These are phyloP conservation scores for Melanaphis sacchari DNA, from an alignment of 1,140 invertebrate species.

Conservation along the genomic window DNA sequence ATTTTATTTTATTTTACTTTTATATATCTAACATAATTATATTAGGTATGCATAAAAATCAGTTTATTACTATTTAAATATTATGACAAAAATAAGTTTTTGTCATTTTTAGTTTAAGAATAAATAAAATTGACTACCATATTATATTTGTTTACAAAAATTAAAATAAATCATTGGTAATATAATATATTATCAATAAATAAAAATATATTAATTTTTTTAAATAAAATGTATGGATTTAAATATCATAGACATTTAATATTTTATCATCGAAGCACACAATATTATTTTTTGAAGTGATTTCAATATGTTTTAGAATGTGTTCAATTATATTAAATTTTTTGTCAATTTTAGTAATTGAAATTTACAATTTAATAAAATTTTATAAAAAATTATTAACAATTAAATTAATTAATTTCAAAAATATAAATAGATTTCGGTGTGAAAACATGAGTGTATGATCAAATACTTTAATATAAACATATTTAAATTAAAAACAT, in stretches of 20 bases:
- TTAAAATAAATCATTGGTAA: neutral
- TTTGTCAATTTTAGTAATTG: neutral
- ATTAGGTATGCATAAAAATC: too few species aligned
- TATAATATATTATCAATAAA: neutral
- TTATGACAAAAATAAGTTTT: too few species aligned
- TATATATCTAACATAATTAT: too few species aligned
- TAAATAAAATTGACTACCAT: neutral
- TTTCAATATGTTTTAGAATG: neutral
- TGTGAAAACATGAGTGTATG: neutral
- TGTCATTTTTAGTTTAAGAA: too few species aligned
- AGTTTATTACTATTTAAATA: too few species aligned
- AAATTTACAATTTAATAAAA: too few species aligned
- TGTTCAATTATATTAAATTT: neutral
- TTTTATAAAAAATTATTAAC: neutral
- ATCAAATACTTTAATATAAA: neutral
- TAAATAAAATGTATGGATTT: neutral
- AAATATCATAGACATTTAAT: neutral
- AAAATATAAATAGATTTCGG: neutral
- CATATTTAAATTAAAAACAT: neutral
- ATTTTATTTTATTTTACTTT: too few species aligned
- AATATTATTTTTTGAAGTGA: neutral
- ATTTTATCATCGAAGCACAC: neutral
- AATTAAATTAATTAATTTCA: neutral
- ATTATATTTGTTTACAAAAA: neutral
- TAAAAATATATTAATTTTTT: neutral